Base-by-base conservation (phyloP, 1,140 invertebrate species). In the Sycophaga agraensis region DNA sequence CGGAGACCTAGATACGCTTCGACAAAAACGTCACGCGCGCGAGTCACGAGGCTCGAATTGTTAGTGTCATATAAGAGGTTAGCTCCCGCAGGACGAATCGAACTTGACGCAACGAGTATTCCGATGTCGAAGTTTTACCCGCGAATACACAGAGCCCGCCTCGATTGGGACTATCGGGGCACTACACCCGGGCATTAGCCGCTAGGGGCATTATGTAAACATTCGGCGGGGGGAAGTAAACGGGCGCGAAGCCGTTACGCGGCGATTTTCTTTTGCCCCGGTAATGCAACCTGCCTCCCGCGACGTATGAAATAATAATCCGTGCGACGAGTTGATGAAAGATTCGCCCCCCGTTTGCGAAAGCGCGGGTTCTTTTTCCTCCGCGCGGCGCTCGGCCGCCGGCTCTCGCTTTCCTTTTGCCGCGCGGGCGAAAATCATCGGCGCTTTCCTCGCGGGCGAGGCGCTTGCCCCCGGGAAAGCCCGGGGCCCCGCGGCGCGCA, bases 191-290 rank as follows among this genome's bases (percentile, higher is more conserved):
- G 31, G n/a, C 2, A 26, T 34, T 43, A 34, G 39, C 16, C 9
- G 16, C 35, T 35, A 45, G 16, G 12, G 6, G 46, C n/a, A 46
- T 57, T 57, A 57, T 57, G 26, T 46, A 57, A 57, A 17, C 26
- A 0, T 7, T 9, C 24, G 8, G 9, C 11, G 2, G n/a, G n/a
- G n/a, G 16, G 31, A 50, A 40, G 50, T 40, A 50, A 6, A 40
- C 4, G 11, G 16, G 1, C 34, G 21, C 9, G n/a, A n/a, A n/a
- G n/a, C 2, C 49, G 50, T 54, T 54, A 61, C 49, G 40, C 34
- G 17, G 4, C 12, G 16, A 34, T n/a, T 42, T 42, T 59, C 48
- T 43, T 42, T 40, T 49, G n/a, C n/a, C n/a, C n/a, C n/a, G n/a
- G n/a, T n/a, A n/a, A n/a, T n/a, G n/a, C n/a, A n/a, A n/a, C n/a